A percentile compares a stretch with the other conserved stretches of the same genome.
Conservation (phyloP, 2,888 invertebrate genomes). For the Sarcophaga carnaria region DNA sequence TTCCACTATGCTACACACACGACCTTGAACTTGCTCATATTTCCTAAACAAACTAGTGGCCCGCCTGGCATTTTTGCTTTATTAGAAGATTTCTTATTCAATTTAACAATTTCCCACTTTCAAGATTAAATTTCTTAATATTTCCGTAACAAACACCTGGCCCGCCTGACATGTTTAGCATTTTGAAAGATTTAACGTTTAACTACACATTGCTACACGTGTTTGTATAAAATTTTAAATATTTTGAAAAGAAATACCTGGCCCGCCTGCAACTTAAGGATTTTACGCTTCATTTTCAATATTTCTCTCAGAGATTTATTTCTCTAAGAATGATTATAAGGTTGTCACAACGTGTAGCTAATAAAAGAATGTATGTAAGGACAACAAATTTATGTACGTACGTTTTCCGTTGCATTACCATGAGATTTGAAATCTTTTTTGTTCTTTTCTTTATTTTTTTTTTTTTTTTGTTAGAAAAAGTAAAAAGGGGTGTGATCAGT, state of each 20-base stretch:
- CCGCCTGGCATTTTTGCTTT: neutral
- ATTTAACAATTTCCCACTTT: too few relatives aligned
- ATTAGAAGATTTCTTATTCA: neutral
- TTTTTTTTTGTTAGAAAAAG: neutral
- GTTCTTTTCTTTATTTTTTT: neutral
- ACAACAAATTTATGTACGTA: neutral
- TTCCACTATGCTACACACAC: neutral
- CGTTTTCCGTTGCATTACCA: neutral
- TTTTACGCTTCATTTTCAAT: conserved; percentile 6
- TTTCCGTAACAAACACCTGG: too few relatives aligned
- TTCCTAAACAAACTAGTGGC: neutral
- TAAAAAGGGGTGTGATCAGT: conserved; percentile 45
- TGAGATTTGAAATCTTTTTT: neutral
- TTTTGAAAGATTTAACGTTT: neutral
- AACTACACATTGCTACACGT: neutral
- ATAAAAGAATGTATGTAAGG: neutral
- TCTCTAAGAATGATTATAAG: conserved; percentile 20
- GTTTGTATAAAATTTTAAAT: neutral
- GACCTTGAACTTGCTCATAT: neutral
- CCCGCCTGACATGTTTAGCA: conserved; percentile 3
- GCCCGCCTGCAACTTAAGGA: conserved; percentile 15
- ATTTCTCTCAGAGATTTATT: conserved; percentile 3
- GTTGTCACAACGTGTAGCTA: conserved; percentile 56
- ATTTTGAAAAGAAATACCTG: neutral
- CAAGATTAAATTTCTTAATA: too few relatives aligned